Conservation (phyloP, 1,140 invertebrate species). For the Drosophila sp. region DNA sequence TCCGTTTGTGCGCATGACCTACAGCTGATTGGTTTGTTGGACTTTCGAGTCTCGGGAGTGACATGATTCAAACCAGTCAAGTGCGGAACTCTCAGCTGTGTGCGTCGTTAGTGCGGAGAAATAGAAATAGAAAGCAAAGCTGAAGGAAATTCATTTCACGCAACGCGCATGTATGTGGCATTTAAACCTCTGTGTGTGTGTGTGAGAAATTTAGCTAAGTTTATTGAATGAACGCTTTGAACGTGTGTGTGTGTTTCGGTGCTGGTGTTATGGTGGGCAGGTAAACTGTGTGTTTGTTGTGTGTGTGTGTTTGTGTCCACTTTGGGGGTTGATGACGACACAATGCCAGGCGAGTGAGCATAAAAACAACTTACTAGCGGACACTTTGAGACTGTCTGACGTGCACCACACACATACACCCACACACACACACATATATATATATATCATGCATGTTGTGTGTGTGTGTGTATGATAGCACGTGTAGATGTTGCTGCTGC, state of each 20-base stretch:
- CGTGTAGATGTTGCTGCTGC: slow-evolving; percentile 37
- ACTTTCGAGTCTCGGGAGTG: slow-evolving; percentile 21
- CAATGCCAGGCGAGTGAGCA: slow-evolving; percentile 45
- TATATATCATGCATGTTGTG: slow-evolving; percentile 7
- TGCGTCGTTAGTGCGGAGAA: slow-evolving; percentile 75
- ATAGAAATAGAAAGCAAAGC: slow-evolving; percentile 50
- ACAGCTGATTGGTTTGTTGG: slow-evolving; percentile 34
- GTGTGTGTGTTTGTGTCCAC: slow-evolving; percentile 20
- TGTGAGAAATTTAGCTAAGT: slow-evolving; percentile 16
- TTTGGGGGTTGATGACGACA: slow-evolving; percentile 53
- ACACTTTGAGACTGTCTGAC: slow-evolving; percentile 39
- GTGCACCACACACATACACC: slow-evolving; percentile 24
- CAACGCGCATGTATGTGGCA: slow-evolving; percentile 72
- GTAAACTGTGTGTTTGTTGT: slow-evolving; percentile 29
- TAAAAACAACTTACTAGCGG: slow-evolving; percentile 38
- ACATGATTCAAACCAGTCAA: slow-evolving; percentile 57
- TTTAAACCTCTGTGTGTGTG: slow-evolving; percentile 26
- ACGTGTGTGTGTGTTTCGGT: slow-evolving; percentile 30
- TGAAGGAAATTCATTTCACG: slow-evolving; percentile 66
- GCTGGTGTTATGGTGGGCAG: slow-evolving; percentile 5
- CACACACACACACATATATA: slow-evolving; percentile 19
- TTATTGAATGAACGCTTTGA: slow-evolving; percentile 18
- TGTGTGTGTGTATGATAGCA: slow-evolving; percentile 25
- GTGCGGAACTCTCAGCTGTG: slow-evolving; percentile 81
- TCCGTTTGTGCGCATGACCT: slow-evolving; percentile 54